Evolutionary conservation across 2,113 vertebrate genomes (phyloP).

Genomic region (mouse (Mus musculus)): DNA sequence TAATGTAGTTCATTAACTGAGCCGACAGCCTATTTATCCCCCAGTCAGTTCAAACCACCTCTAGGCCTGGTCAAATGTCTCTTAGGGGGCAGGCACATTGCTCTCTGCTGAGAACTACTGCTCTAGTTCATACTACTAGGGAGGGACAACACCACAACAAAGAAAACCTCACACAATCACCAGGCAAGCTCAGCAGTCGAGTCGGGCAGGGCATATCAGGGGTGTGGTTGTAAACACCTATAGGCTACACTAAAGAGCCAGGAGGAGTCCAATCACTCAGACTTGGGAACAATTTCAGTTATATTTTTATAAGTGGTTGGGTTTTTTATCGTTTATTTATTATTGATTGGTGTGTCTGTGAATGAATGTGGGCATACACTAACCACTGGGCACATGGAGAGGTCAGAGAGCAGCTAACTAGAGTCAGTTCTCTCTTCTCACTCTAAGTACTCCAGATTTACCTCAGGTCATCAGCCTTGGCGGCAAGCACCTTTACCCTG

Average conservation of each 20-base stretch:
- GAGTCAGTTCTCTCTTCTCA: not conserved
- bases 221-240: not conserved
- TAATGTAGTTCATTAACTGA: not conserved
- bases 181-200: not conserved
- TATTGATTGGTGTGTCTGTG: not conserved
- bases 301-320: not conserved
- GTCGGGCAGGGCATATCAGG: not conserved
- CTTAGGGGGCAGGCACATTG: not conserved
- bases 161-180: not conserved
- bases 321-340: not conserved
- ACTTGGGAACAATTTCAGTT: not conserved
- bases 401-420: not conserved
- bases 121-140: not conserved
- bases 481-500: not conserved
- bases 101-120: not conserved
- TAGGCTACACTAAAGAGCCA: not conserved
- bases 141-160: not conserved
- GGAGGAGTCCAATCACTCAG: not conserved
- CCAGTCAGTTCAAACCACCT: not conserved
- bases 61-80: not conserved
- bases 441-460: not conserved
- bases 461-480: not conserved
- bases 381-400: not conserved
- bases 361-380: not conserved
- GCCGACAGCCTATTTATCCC: not conserved